Conservation (phyloP, 2,113 vertebrate species). For the Misgurnus mizolepis region DNA sequence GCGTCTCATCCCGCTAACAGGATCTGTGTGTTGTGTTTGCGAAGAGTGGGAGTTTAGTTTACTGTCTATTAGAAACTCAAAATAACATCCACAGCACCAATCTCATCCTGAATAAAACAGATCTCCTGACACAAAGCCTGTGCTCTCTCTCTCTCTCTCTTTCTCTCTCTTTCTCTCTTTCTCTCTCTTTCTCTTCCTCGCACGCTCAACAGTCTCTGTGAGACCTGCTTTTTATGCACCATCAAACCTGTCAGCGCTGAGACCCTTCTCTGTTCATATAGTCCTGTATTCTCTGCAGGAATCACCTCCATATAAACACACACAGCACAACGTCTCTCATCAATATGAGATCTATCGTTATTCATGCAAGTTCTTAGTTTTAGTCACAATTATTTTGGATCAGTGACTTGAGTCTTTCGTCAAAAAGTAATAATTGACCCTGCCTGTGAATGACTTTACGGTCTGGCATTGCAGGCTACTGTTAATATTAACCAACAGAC, state of each 20-base stretch:
- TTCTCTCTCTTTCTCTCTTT: conserved; percentile 8
- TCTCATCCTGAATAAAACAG: conserved; percentile 9
- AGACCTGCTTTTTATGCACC: conserved; percentile 65
- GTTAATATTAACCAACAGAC: too few relatives aligned
- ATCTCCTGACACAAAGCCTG: conserved; percentile 2
- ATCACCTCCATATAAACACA: conserved; percentile 15
- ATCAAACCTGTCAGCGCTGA: conserved; percentile 65
- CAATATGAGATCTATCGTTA: too few relatives aligned
- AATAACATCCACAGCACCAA: conserved; percentile 8
- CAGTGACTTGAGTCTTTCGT: too few relatives aligned
- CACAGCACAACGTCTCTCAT: too few relatives aligned
- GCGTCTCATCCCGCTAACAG: conserved; percentile 3
- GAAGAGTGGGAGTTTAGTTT: background rate
- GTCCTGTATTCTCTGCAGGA: conserved; percentile 40
- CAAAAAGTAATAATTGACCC: too few relatives aligned
- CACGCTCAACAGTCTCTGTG: conserved; percentile 23
- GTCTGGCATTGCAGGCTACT: too few relatives aligned
- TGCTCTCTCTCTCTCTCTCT: background rate
- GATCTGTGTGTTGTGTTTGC: conserved; percentile 37
- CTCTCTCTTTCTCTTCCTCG: conserved; percentile 25
- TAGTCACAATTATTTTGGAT: too few relatives aligned
- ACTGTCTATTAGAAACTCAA: conserved; percentile 25
- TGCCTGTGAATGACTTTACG: too few relatives aligned
- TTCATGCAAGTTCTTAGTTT: too few relatives aligned
- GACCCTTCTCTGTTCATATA: conserved; percentile 12